These are phyloP conservation scores for Lepidocolaptes lacrymiger DNA, from an alignment of 2,797 vertebrate species.

Conservation along the genomic window DNA sequence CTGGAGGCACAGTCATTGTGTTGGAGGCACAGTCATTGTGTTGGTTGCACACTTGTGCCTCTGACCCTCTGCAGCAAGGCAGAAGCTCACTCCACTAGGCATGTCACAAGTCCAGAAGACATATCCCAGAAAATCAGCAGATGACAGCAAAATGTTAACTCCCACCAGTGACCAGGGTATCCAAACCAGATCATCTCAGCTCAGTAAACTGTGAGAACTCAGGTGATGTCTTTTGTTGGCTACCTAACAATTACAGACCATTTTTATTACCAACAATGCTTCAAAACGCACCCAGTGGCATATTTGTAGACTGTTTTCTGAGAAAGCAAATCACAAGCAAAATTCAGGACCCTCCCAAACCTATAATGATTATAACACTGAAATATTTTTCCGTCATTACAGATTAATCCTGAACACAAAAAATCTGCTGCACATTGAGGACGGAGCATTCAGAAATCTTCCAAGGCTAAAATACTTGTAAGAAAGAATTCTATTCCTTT, in stretches of 20 bases:
- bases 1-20: no score
- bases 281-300: background rate
- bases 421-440: conserved; percentile 84
- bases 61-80: background rate
- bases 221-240: background rate
- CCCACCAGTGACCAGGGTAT: background rate
- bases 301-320: background rate
- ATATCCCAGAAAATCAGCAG: background rate
- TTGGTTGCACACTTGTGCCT: rapidly evolving
- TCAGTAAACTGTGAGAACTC: background rate
- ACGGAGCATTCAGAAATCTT: conserved; percentile 88
- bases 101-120: rapidly evolving
- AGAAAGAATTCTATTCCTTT: conserved; percentile 67
- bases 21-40: rapidly evolving
- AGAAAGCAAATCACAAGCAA: background rate
- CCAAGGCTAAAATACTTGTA: conserved; percentile 89
- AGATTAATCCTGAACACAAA: conserved; percentile 88
- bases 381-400: conserved; percentile 39
- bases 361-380: background rate
- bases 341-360: background rate
- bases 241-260: background rate
- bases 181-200: background rate
- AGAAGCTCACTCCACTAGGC: background rate
- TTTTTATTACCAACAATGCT: background rate
- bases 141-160: background rate